These are phyloP conservation scores for Labeo calbasu DNA, from an alignment of 2,797 vertebrate genomes.

Conservation along the genomic window DNA sequence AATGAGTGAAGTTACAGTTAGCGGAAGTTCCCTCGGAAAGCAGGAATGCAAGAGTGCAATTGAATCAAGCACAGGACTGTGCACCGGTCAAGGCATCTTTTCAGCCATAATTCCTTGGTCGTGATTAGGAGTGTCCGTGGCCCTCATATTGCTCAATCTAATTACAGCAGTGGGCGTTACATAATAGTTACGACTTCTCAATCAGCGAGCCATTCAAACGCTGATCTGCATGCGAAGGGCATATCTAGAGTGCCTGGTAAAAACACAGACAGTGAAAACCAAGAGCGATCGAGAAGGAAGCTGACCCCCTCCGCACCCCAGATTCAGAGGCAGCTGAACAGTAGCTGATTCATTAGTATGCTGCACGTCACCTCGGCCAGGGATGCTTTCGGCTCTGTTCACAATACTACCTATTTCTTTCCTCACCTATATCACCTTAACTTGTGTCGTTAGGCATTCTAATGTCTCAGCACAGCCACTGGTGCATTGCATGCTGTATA, in stretches of 20 bases:
- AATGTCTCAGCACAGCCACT: background rate
- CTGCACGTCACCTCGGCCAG: slow-evolving; percentile 61
- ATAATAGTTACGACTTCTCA: slow-evolving; percentile 59
- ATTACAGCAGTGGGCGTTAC: slow-evolving; percentile 53
- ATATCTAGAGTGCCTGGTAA: background rate
- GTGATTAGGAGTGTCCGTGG: slow-evolving; percentile 48
- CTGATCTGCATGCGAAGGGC: slow-evolving; percentile 3
- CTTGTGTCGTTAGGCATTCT: slow-evolving; percentile 45
- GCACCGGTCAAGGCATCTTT: slow-evolving; percentile 55
- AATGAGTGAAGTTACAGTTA: slow-evolving; percentile 3
- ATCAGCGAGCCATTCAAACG: slow-evolving; percentile 43
- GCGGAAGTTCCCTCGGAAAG: slow-evolving; percentile 25
- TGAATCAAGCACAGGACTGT: slow-evolving; percentile 57
- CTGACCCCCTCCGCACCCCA: slow-evolving; percentile 12
- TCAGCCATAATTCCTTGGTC: slow-evolving; percentile 55
- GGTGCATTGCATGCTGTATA: background rate
- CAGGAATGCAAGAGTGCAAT: slow-evolving; percentile 46
- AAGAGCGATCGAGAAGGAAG: background rate
- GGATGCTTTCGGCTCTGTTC: slow-evolving; percentile 66
- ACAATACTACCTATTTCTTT: slow-evolving; percentile 62
- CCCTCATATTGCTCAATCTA: slow-evolving; percentile 61
- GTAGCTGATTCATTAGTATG: slow-evolving; percentile 69
- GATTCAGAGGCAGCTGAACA: slow-evolving; percentile 9
- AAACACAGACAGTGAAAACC: background rate
- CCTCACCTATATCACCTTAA: slow-evolving; percentile 59